Evolutionary conservation across 2,797 vertebrate species (phyloP), one percentile per base, ranked within the genome.

Genomic region (Smutsia temminckii): DNA sequence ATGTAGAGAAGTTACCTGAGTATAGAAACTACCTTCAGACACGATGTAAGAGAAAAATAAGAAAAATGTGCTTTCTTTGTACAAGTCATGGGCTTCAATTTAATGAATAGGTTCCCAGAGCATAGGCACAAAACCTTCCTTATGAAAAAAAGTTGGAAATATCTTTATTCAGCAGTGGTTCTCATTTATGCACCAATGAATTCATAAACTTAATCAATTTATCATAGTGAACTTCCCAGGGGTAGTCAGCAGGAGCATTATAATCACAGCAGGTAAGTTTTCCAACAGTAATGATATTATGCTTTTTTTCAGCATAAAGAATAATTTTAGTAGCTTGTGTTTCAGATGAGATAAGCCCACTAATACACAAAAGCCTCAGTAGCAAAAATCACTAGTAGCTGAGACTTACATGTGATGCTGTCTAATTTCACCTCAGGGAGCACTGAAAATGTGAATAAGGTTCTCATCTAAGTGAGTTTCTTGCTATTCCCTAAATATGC

Each of bases 201-300:
- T 92, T 87, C 78, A 61, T 34, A 93, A 71, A 78, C 68, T 42
- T 94, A 89, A 91, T 89, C 88, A 85, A n/a, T 93, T 94, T 92
- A 95, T 95, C 89, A 85, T 94, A 93, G 94, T 89, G 34, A 96
- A 96, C 61, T 93, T 81, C 53, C 89, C 57, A 96, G 84, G 46
- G 66, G 69, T 77, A 53, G 71, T 93, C 49, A 91, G 51, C 27
- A 91, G 86, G 74, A 96, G 5, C 34, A 61, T 90, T 85, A 93
- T 53, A 83, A 94, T 12, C 93, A 75, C 93, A 96, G 89, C 91
- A 93, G 87, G 68, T 74, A 87, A 87, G 40, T 95, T 94, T 91
- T 85, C 51, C 27, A 85, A 63, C 40, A 96, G 85, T 95, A 74
- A 95, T 91, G 32, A 85, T 91, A 80, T 87, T 77, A 89, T 85